These are phyloP conservation scores for Parthenolecanium corni DNA, from an alignment of 2,888 invertebrate genomes.

Conservation along the genomic window DNA sequence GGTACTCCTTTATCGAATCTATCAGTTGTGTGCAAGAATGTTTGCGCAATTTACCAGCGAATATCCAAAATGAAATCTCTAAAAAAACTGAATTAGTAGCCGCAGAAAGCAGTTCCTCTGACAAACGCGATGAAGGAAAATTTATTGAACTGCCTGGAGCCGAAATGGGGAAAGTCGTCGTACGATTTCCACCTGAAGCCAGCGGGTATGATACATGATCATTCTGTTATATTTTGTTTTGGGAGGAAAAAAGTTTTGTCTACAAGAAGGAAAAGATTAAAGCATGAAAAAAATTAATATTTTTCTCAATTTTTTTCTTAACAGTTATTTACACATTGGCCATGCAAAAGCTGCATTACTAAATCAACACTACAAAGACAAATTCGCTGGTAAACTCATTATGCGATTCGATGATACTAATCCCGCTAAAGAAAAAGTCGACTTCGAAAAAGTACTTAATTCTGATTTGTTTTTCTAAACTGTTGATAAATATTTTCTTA, in stretches of 20 bases:
- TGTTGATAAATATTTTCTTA: neutral
- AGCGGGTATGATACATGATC: conserved; percentile 54
- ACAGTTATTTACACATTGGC: conserved; percentile 39
- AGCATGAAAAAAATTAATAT: neutral
- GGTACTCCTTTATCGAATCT: conserved; percentile 25
- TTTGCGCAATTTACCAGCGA: neutral
- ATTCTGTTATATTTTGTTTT: neutral
- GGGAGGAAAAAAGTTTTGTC: neutral
- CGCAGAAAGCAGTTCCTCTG: no score
- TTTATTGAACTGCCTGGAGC: conserved; percentile 93
- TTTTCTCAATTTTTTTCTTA: conserved; percentile 15
- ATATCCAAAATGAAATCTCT: neutral
- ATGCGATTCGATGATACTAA: conserved; percentile 99
- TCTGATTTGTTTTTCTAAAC: neutral
- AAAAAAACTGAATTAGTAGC: no score
- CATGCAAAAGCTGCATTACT: conserved; percentile 97
- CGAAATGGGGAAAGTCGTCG: conserved; percentile 93
- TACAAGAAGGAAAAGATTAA: neutral
- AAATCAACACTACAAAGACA: conserved; percentile 91
- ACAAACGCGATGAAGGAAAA: conserved; percentile 68
- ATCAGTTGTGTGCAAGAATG: conserved; percentile 4
- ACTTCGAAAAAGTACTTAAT: conserved; percentile 76
- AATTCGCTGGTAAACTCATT: conserved; percentile 85
- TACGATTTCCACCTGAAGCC: conserved; percentile 98
- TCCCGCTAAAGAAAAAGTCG: conserved; percentile 93